Percentiles rank a stretch among this genome's conserved stretches.
Evolutionary conservation across 2,888 invertebrate genomes (phyloP).

Genomic region (Syrphus vitripennis): DNA sequence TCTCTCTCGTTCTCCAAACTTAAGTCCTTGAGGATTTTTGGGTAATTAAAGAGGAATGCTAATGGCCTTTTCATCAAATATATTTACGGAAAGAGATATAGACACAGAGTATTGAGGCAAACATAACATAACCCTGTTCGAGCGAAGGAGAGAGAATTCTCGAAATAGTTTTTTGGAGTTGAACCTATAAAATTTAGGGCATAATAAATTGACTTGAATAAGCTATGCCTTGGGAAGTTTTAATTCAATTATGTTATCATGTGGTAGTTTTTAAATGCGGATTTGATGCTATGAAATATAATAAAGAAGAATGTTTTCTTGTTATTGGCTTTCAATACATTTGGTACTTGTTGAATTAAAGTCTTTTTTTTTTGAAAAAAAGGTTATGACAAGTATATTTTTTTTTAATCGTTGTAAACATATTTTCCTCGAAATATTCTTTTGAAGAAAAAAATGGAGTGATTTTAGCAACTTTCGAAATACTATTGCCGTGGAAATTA

Average conservation of each 20-base stretch:
- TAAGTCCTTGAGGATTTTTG: conserved; percentile 58
- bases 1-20: not conserved
- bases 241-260: conserved; percentile 39
- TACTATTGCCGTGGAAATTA: no score
- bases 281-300: conserved; percentile 12
- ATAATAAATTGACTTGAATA: conserved; percentile 5
- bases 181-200: conserved; percentile 16
- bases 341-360: not conserved
- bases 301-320: not conserved
- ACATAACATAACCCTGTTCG: conserved; percentile 18
- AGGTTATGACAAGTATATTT: no score
- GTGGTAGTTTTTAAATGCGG: conserved; percentile 1
- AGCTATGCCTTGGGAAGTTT: conserved; percentile 19
- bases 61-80: conserved; percentile 26
- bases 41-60: conserved; percentile 52
- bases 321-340: not conserved
- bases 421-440: no score
- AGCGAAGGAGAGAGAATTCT: not conserved
- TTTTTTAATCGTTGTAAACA: no score
- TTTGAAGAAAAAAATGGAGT: no score
- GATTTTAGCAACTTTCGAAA: no score
- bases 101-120: conserved; percentile 11
- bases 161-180: conserved; percentile 4
- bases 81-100: not conserved
- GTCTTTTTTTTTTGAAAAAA: not conserved